Percentiles rank a stretch among this genome's conserved stretches.
phyloP scores from a whole-genome alignment of 2,113 vertebrate genomes.

The Oophaga pumilio region DNA sequence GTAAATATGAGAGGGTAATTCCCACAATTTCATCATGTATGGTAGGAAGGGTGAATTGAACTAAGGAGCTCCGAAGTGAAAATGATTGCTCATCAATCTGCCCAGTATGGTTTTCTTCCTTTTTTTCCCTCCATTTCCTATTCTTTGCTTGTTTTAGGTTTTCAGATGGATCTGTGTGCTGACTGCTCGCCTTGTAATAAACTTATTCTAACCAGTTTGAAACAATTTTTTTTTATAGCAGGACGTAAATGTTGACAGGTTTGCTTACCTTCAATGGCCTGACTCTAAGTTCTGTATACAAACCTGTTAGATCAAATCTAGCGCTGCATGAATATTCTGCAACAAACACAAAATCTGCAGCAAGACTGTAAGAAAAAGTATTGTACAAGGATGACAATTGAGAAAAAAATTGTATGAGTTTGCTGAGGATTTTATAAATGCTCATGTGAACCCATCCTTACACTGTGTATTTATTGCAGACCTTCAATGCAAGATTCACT shows the following conservation, averaged over 20 bases:
- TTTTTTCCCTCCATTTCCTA: constrained; percentile 5
- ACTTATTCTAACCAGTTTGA: constrained; percentile 47
- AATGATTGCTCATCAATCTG: background rate
- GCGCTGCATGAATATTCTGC: too few species aligned
- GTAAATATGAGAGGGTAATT: background rate
- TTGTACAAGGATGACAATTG: too few species aligned
- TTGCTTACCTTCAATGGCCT: background rate
- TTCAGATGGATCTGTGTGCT: constrained; percentile 44
- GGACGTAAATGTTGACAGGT: background rate
- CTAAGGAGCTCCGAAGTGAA: constrained; percentile 31
- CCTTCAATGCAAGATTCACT: too few species aligned
- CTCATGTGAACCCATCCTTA: too few species aligned
- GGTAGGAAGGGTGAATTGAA: background rate
- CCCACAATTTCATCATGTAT: background rate
- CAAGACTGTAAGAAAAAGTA: too few species aligned
- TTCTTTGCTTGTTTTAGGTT: constrained; percentile 44
- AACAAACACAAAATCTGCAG: too few species aligned
- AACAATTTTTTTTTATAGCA: background rate
- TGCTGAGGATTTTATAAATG: too few species aligned
- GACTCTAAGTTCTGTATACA: constrained; percentile 14
- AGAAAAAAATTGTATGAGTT: too few species aligned
- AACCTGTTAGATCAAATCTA: background rate
- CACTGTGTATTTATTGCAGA: too few species aligned
- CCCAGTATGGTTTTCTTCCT: constrained; percentile 15
- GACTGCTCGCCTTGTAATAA: constrained; percentile 5